Percentiles rank a stretch among this genome's conserved stretches.
These are phyloP conservation scores for Lepidocolaptes lacrymiger DNA, from an alignment of 2,797 vertebrate genomes.

Conservation along the genomic window DNA sequence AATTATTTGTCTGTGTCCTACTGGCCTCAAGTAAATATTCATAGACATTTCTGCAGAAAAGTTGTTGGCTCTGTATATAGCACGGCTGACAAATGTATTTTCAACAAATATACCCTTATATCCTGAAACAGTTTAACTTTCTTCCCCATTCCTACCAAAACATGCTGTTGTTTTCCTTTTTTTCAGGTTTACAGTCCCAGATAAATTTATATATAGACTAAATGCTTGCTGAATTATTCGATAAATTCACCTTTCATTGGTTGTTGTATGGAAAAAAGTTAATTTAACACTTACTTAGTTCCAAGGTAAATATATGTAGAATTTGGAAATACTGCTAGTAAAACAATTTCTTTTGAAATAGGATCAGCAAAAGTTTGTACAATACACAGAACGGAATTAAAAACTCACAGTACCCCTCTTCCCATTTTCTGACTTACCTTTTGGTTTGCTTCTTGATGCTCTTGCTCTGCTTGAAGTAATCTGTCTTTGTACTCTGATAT, in stretches of 20 bases:
- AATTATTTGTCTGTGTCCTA: not conserved
- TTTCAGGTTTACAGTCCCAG: not conserved
- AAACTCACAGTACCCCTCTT: not conserved
- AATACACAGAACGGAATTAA: not conserved
- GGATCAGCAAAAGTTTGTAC: not conserved
- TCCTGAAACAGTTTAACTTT: not conserved
- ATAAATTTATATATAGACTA: not conserved
- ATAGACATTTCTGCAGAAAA: not conserved
- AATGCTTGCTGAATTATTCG: not conserved
- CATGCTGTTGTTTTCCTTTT: not conserved
- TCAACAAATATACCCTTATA: not conserved
- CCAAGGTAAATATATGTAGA: not conserved
- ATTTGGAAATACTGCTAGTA: not conserved
- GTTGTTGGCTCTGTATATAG: not conserved
- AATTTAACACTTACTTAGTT: not conserved
- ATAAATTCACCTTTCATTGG: not conserved
- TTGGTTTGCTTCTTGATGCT: conserved; percentile 5
- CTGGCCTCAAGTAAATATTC: not conserved
- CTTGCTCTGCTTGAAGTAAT: conserved; percentile 52
- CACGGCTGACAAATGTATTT: not conserved
- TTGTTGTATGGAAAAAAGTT: not conserved
- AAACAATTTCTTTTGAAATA: not conserved
- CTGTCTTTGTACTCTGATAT: conserved; percentile 36
- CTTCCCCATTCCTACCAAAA: not conserved
- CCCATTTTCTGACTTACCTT: conserved; percentile 57